These are phyloP conservation scores for Peribatodes rhomboidaria DNA, from an alignment of 2,888 invertebrate species.

Conservation along the genomic window DNA sequence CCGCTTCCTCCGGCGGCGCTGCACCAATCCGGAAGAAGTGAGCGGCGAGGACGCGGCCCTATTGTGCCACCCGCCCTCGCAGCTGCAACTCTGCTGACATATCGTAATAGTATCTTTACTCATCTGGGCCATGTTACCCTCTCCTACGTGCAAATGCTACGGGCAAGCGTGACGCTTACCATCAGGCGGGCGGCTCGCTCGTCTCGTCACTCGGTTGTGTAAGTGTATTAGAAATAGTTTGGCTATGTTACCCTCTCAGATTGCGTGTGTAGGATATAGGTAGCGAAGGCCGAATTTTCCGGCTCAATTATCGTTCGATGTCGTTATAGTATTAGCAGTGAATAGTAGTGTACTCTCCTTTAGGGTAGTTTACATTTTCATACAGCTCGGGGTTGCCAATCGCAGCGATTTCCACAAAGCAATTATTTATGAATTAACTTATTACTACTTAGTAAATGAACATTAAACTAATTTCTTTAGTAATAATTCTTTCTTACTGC, in stretches of 20 bases:
- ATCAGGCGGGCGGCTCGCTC: constrained; percentile 2
- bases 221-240: constrained; percentile 12
- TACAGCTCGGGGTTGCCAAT: too few species aligned
- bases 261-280: constrained; percentile 2
- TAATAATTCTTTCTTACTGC: too few species aligned
- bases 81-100: constrained; percentile 56
- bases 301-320: constrained; percentile 15
- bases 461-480: too few species aligned
- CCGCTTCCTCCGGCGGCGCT: constrained; percentile 60
- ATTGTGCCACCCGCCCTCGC: constrained; percentile 61
- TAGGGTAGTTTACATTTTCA: too few species aligned
- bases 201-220: neutral
- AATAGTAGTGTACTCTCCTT: too few species aligned
- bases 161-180: constrained; percentile 9
- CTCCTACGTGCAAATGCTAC: neutral
- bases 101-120: constrained; percentile 2
- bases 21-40: constrained; percentile 59
- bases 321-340: too few species aligned
- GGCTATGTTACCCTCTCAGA: neutral
- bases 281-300: constrained; percentile 25
- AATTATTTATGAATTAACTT: too few species aligned
- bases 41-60: constrained; percentile 60
- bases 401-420: too few species aligned
- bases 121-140: neutral
- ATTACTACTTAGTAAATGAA: too few species aligned